A percentile compares a stretch with the other conserved stretches of the same genome.
These are phyloP conservation scores for Epistrophe grossulariae DNA, from an alignment of 2,888 invertebrate species.

Conservation along the genomic window DNA sequence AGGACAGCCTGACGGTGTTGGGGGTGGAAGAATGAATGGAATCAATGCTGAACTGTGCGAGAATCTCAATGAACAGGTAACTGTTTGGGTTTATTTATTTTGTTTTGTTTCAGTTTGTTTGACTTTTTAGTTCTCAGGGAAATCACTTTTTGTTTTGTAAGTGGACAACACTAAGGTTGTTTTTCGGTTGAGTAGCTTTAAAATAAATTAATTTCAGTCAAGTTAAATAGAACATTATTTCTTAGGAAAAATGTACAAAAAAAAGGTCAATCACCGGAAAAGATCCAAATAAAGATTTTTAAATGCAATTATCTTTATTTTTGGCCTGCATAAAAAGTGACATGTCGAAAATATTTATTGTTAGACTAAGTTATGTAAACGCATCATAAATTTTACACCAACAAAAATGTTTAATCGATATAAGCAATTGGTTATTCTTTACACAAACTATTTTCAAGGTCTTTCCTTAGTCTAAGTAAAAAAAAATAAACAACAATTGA, in stretches of 20 bases:
- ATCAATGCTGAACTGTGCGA: conserved; percentile 83
- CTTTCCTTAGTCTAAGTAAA: neutral
- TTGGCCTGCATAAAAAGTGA: no score
- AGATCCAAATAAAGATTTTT: no score
- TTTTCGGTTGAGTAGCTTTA: no score
- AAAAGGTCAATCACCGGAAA: no score
- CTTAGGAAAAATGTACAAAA: no score
- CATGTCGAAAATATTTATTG: no score
- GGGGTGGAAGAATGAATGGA: conserved; percentile 82
- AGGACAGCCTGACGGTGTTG: conserved; percentile 43
- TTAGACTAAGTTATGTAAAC: no score
- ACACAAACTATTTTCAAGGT: conserved; percentile 18
- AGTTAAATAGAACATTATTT: no score
- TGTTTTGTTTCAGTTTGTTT: neutral
- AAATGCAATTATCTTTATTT: no score
- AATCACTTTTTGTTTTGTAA: no score
- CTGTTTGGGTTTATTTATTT: conserved; percentile 37
- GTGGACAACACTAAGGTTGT: no score
- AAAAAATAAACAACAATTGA: neutral
- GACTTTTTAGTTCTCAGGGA: neutral
- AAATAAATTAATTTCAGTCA: no score
- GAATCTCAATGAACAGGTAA: conserved; percentile 84
- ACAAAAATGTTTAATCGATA: conserved; percentile 20
- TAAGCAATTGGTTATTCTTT: neutral
- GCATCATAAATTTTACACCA: neutral